phyloP scores from a whole-genome alignment of 1,140 invertebrate genomes.

The Heliconius hermathena region DNA sequence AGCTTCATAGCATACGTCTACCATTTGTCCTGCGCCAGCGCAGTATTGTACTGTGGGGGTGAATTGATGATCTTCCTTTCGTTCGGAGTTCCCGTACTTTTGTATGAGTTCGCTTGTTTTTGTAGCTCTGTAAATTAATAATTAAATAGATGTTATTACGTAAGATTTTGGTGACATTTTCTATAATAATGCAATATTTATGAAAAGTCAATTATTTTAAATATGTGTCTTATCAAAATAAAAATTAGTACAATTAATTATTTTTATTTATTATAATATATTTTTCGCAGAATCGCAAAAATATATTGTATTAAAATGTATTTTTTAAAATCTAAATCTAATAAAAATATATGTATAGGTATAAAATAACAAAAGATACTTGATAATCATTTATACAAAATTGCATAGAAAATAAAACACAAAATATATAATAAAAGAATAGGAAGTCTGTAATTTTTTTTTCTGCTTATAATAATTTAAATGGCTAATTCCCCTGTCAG shows the following conservation, averaged over 20 bases:
- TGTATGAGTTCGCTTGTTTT: slow-evolving; percentile 58
- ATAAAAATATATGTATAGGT: not conserved
- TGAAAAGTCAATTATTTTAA: too few relatives aligned
- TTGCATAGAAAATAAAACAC: not conserved
- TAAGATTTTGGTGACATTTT: too few relatives aligned
- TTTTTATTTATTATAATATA: too few relatives aligned
- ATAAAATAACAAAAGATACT: not conserved
- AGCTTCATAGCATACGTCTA: slow-evolving; percentile 39
- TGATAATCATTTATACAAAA: too few relatives aligned
- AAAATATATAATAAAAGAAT: not conserved
- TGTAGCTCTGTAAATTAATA: slow-evolving; percentile 56
- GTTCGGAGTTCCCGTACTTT: slow-evolving; percentile 42
- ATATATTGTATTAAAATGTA: too few relatives aligned
- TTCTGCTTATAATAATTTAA: not conserved
- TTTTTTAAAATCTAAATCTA: not conserved
- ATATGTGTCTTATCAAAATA: too few relatives aligned
- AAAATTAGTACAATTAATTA: too few relatives aligned
- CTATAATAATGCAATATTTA: too few relatives aligned
- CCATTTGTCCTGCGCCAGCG: slow-evolving; percentile 62
- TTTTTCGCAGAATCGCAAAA: too few relatives aligned
- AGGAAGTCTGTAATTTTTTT: not conserved
- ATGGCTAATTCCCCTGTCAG: too few relatives aligned
- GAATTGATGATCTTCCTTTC: slow-evolving; percentile 59
- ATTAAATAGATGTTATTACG: not conserved
- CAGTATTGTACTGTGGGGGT: slow-evolving; percentile 60